phyloP scores from a whole-genome alignment of 2,113 vertebrate species.

The Cryptoleucopteryx plumbea region DNA sequence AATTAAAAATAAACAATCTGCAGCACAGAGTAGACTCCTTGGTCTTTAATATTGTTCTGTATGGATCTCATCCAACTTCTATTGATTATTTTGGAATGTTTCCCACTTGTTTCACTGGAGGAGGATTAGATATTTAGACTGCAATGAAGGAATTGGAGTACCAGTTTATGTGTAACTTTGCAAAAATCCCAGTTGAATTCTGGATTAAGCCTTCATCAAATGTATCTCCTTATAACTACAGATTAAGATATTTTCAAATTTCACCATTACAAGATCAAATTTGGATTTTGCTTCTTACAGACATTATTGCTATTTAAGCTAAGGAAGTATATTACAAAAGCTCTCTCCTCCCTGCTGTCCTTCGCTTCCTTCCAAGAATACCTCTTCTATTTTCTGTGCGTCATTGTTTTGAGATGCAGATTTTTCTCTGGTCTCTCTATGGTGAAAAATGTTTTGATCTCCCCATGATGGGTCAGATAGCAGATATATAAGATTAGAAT shows the following conservation, averaged over 20 bases:
- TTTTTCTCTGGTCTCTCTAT: background rate
- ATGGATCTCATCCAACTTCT: background rate
- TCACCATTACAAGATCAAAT: background rate
- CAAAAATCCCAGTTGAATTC: background rate
- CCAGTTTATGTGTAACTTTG: background rate
- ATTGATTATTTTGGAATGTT: background rate
- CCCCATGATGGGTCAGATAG: background rate
- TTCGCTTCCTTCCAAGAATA: background rate
- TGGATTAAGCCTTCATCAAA: background rate
- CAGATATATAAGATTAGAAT: background rate
- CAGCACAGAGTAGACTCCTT: background rate
- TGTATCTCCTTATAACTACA: background rate
- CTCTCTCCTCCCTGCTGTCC: background rate
- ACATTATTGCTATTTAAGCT: background rate
- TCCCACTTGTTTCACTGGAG: background rate
- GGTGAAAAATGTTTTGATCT: background rate
- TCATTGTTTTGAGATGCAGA: background rate
- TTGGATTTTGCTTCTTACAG: background rate
- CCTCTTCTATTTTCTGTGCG: background rate
- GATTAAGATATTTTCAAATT: background rate
- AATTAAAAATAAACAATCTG: background rate
- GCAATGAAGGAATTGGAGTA: background rate
- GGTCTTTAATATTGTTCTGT: background rate
- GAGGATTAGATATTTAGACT: background rate
- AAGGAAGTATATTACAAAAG: background rate